Percentiles rank a stretch among this genome's conserved stretches.
Conservation (phyloP, 2,797 vertebrate genomes). For the Chrysocyon brachyurus region DNA sequence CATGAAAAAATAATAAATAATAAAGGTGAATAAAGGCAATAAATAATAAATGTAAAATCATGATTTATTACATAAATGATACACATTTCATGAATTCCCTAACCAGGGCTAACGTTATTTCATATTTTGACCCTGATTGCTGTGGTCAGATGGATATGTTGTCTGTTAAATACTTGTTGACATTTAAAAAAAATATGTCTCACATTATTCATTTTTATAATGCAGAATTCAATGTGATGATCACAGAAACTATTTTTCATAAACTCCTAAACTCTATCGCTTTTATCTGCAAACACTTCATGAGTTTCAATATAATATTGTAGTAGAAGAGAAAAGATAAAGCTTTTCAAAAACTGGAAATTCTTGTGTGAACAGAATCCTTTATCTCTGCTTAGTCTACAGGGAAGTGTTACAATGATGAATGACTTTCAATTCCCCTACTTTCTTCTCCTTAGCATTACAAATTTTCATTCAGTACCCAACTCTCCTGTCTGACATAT, state of each 20-base stretch:
- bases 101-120: not conserved
- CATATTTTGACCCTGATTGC: not conserved
- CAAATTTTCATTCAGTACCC: conserved; percentile 80
- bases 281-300: not conserved
- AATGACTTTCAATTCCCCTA: conserved; percentile 83
- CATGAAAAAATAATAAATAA: not conserved
- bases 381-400: conserved; percentile 80
- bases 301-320: conserved; percentile 19
- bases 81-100: not conserved
- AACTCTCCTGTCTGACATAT: conserved; percentile 65
- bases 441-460: conserved; percentile 74
- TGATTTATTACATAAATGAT: not conserved
- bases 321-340: not conserved
- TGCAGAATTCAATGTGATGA: not conserved
- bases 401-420: conserved; percentile 76
- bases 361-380: conserved; percentile 63
- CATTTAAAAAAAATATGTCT: not conserved
- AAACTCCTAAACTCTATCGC: not conserved
- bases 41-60: not conserved
- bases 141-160: not conserved
- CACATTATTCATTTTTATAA: not conserved
- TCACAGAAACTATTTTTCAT: conserved; percentile 23
- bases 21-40: no score
- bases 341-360: conserved; percentile 49
- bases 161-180: conserved; percentile 7